Evolutionary conservation across 2,888 invertebrate species (phyloP).

Genomic region (Bombyx huttoni): DNA sequence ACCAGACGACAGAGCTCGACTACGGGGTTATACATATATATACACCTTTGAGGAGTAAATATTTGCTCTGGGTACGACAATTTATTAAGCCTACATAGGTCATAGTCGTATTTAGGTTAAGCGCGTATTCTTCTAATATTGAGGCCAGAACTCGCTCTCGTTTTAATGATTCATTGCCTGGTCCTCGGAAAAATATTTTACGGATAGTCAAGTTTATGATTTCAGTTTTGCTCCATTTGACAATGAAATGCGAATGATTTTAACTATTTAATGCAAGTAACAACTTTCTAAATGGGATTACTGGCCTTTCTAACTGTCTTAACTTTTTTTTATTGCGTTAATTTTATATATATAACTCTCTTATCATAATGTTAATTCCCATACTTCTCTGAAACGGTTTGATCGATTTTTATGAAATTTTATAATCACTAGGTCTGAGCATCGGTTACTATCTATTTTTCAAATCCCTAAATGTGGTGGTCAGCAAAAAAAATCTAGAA

Average conservation of each 20-base stretch:
- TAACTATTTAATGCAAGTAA: too few relatives aligned
- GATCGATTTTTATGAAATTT: too few relatives aligned
- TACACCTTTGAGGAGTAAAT: constrained; percentile 16
- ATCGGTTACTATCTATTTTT: too few relatives aligned
- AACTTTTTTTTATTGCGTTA: too few relatives aligned
- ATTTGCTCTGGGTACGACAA: constrained; percentile 15
- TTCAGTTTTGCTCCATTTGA: not conserved
- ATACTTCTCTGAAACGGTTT: too few relatives aligned
- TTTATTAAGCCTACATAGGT: constrained; percentile 1
- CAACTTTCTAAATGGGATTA: too few relatives aligned
- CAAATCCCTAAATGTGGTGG: too few relatives aligned
- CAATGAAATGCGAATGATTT: not conserved
- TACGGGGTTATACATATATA: constrained; percentile 14
- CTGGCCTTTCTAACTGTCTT: too few relatives aligned
- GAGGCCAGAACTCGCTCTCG: not conserved
- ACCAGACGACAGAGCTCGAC: constrained; percentile 27
- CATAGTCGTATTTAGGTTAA: not conserved
- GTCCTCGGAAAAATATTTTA: not conserved
- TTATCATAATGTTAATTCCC: too few relatives aligned
- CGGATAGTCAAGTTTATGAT: not conserved
- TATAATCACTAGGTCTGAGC: too few relatives aligned
- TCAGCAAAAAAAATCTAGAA: too few relatives aligned
- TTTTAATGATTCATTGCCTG: not conserved
- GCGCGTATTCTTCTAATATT: not conserved
- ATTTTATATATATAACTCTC: too few relatives aligned